phyloP scores from a whole-genome alignment of 1,140 invertebrate species.

The Chironomus striatipennis region DNA sequence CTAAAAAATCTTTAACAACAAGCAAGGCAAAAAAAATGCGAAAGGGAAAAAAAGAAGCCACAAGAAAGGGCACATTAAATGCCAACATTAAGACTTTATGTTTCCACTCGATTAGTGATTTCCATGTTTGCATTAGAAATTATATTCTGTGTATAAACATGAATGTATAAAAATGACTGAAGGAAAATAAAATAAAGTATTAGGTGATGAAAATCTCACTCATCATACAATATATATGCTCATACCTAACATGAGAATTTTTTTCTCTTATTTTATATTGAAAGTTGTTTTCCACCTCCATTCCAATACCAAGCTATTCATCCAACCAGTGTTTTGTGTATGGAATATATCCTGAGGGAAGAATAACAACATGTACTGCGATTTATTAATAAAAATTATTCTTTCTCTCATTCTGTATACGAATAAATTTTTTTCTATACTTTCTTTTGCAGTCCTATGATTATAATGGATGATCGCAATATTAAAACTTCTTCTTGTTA shows the following conservation, averaged over 20 bases:
- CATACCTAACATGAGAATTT: neutral
- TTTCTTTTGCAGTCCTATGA: too few relatives aligned
- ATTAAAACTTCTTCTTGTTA: too few relatives aligned
- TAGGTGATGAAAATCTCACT: neutral
- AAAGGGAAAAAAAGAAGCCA: neutral
- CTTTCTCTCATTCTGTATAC: too few relatives aligned
- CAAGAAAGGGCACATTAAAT: neutral
- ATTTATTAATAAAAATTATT: too few relatives aligned
- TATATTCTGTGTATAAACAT: neutral
- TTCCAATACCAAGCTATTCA: neutral
- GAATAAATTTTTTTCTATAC: too few relatives aligned
- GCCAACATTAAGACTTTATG: neutral
- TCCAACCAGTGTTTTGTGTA: too few relatives aligned
- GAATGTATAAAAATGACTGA: too few relatives aligned
- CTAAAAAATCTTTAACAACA: too few relatives aligned
- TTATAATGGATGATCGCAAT: too few relatives aligned
- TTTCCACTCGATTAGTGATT: neutral
- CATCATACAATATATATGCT: neutral
- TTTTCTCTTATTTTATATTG: too few relatives aligned
- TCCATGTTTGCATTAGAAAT: conserved; percentile 13
- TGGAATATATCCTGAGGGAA: neutral
- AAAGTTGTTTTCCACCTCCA: neutral
- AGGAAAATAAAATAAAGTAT: too few relatives aligned
- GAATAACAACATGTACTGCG: too few relatives aligned
- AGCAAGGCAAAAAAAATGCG: neutral